A percentile compares a stretch with the other conserved stretches of the same genome.
These are phyloP conservation scores for Eublepharis macularius DNA, from an alignment of 2,113 vertebrate species.

Conservation along the genomic window DNA sequence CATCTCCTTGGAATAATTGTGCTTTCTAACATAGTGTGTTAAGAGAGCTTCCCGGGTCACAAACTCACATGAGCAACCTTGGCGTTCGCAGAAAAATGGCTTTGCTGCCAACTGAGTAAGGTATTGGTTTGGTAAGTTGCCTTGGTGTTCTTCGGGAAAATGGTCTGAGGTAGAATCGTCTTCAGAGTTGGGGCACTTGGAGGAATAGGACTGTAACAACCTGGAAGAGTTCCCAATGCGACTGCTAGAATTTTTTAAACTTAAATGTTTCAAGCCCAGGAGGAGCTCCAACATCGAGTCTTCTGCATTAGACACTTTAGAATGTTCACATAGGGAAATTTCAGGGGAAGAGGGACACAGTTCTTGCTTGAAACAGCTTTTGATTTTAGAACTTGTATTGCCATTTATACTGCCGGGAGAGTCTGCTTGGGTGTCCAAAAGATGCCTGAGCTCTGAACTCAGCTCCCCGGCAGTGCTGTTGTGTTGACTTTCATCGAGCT, in stretches of 20 bases:
- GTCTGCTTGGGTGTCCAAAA: constrained; percentile 70
- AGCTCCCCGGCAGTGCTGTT: constrained; percentile 62
- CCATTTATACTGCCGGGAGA: constrained; percentile 66
- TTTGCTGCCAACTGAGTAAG: constrained; percentile 84
- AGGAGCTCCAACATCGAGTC: constrained; percentile 87
- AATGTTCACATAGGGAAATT: constrained; percentile 66
- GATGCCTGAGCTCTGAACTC: constrained; percentile 66
- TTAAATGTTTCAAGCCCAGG: constrained; percentile 86
- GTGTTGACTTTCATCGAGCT: constrained; percentile 54
- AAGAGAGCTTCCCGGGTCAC: constrained; percentile 89
- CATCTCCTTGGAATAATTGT: constrained; percentile 83
- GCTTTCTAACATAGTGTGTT: constrained; percentile 89
- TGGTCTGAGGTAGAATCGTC: constrained; percentile 72
- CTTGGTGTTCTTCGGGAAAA: constrained; percentile 67
- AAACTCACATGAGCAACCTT: constrained; percentile 86
- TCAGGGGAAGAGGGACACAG: constrained; percentile 72
- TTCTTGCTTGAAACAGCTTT: constrained; percentile 61
- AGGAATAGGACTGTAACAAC: constrained; percentile 72
- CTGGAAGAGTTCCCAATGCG: constrained; percentile 63
- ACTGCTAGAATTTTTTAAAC: constrained; percentile 80
- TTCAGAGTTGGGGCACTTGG: constrained; percentile 68
- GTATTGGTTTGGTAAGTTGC: constrained; percentile 72
- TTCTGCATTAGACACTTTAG: constrained; percentile 70
- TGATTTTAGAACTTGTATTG: constrained; percentile 61
- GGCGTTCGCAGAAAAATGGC: constrained; percentile 87